These are phyloP conservation scores for Knipowitschia caucasica DNA, from an alignment of 2,797 vertebrate species.

Conservation along the genomic window DNA sequence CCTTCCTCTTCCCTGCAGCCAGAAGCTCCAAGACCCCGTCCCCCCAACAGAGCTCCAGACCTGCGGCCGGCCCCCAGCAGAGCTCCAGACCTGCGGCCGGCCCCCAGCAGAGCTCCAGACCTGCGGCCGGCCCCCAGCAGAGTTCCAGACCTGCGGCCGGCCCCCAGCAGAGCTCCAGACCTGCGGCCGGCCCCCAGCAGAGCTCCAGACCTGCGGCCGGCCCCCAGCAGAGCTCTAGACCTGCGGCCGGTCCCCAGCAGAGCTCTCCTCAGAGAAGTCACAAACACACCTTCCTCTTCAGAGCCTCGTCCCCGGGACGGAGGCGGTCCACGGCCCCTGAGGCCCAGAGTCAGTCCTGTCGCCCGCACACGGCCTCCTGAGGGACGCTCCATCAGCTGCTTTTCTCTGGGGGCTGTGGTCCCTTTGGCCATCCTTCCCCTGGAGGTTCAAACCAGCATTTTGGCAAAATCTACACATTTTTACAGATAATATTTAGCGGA, in stretches of 20 bases:
- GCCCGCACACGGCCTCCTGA: neutral
- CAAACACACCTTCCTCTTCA: slow-evolving; percentile 80
- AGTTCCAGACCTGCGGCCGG: slow-evolving; percentile 25
- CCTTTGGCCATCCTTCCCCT: too few species aligned
- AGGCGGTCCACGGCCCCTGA: slow-evolving; percentile 45
- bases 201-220: slow-evolving; percentile 32
- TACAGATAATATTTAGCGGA: too few species aligned
- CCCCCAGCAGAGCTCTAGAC: slow-evolving; percentile 39
- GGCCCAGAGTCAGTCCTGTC: slow-evolving; percentile 53
- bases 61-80: neutral
- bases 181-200: slow-evolving; percentile 10
- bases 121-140: slow-evolving; percentile 30
- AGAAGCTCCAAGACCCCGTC: slow-evolving; percentile 34
- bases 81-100: too few species aligned
- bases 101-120: too few species aligned
- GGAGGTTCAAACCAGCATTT: too few species aligned
- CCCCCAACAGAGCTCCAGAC: slow-evolving; percentile 22
- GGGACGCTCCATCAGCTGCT: neutral
- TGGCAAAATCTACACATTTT: too few species aligned
- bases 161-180: slow-evolving; percentile 47
- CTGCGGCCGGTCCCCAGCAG: slow-evolving; percentile 10
- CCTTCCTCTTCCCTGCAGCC: slow-evolving; percentile 72
- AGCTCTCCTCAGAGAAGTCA: slow-evolving; percentile 22
- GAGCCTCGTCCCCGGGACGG: slow-evolving; percentile 55
- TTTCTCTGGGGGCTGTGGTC: too few species aligned